Base-by-base conservation (phyloP, 2,113 vertebrate species). In the Limanda limanda region DNA sequence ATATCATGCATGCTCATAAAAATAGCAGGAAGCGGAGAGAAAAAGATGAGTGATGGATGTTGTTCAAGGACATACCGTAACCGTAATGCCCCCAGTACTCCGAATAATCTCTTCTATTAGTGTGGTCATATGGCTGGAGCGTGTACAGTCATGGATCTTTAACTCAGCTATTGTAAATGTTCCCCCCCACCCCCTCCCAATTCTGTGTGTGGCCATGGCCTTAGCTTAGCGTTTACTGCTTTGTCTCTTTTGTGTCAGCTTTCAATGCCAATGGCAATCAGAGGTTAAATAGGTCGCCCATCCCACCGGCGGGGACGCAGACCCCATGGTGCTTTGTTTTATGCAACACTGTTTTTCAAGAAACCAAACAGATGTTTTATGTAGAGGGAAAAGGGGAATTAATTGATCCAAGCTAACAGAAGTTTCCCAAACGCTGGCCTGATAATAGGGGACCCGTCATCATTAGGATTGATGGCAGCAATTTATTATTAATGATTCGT, bases 401-500 rank as follows among this genome's bases (percentile, higher is more conserved):
- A 92, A 93, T 87, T 91, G 89, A 88, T 94, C 86, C 86, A 81
- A 84, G 89, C 82, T 78, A 89, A 88, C 71, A 88, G 89, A 95
- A 92, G 85, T 91, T 91, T 91, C 88, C 91, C 86, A 88, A 92
- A 92, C 57, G 89, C 86, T 88, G 87, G 79, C 79, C 88, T 90
- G 88, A 92, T 91, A 91, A 93, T 90, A 91, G 86, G 81, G 78
- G 89, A 86, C 73, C 91, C 85, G 92, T 94, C 91, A 88, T 94
- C 92, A 93, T 94, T 94, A 94, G 92, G 93, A 95, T 94, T 94
- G 93, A 95, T 95, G 93, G 93, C 91, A 83, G 87, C 92, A 93
- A 94, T 94, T 93, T 94, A 95, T 95, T 95, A 95, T 95, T 95
- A 95, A 95, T 94, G 94, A 95, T 92, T 93, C 94, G 91, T 94